Base-by-base conservation (phyloP, 2,797 vertebrate species). In the Enteromius viviparus region DNA sequence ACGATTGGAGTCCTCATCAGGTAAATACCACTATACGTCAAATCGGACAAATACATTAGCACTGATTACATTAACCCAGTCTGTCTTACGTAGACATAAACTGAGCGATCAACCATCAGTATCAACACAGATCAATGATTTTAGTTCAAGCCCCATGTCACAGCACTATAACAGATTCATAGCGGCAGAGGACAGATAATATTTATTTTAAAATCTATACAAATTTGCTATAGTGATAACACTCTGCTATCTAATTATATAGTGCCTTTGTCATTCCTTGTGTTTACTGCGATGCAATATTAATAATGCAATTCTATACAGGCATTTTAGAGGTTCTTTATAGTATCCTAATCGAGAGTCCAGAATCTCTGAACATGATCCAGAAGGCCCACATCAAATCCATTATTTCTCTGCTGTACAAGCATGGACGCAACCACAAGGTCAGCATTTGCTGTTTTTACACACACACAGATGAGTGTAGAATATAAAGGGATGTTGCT, bases 281-380 rank as follows among this genome's bases (percentile, higher is more conserved):
- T 78, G 37, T 78, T 71, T 70, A 78, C 53, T 76, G 64, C 10
- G 9, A 14, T 49, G 40, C 53, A 60, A 62, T 77, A 76, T 58
- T 77, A 83, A 70, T 77, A 19, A 77, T n/a, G 21, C 74, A 47
- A 23, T 64, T 80, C 76, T 84, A 70, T 45, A 8, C 71, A 99
- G 98, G 98, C 89, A 98, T 99, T 91, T 92, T 99, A 89, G 97
- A 99, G 93, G 98, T 99, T 62, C 94, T 99, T 85, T 97, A 98
- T 87, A 99, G 97, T 87, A 97, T 99, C 88, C 92, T 99, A 93
- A 95, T 95, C 81, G 98, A 99, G 95, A 99, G 98, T 89, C 98
- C 98, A 19, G 98, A 99, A 93, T 97, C 98, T 91, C 94, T 99
- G 92, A 97, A 99, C 91, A 90, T 98, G 89, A 99, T 99, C 90